These are phyloP conservation scores for Porites lutea DNA, from an alignment of 64 coral and sea anemone species.

Conservation along the genomic window DNA sequence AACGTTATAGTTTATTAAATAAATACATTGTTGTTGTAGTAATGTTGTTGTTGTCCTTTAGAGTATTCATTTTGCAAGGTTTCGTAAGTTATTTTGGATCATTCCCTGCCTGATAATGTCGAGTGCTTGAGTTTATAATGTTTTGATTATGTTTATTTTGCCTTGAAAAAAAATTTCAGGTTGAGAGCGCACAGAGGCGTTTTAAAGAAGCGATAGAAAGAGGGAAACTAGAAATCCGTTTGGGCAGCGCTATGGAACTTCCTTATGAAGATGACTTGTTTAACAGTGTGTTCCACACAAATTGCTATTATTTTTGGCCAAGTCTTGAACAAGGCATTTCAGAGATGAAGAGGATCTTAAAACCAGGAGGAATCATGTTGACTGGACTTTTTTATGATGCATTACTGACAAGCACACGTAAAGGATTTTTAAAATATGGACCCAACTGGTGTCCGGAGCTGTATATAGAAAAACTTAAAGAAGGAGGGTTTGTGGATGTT, in stretches of 20 bases:
- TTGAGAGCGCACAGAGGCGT: neutral
- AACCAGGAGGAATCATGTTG: slow-evolving; percentile 25
- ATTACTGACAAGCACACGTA: neutral
- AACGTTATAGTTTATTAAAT: no score
- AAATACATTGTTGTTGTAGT: no score
- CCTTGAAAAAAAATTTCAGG: neutral
- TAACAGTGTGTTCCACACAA: slow-evolving; percentile 32
- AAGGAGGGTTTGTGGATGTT: slow-evolving; percentile 37
- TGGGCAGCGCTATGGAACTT: slow-evolving; percentile 30
- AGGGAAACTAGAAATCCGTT: slow-evolving; percentile 23
- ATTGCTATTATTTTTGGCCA: slow-evolving; percentile 59
- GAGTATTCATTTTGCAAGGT: no score
- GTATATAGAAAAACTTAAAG: slow-evolving; percentile 2
- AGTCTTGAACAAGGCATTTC: slow-evolving; percentile 12
- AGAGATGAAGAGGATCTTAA: slow-evolving; percentile 30
- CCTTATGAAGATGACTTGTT: neutral
- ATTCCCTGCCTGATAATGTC: no score
- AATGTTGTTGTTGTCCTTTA: no score
- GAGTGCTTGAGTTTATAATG: neutral
- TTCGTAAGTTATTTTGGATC: no score
- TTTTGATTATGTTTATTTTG: neutral
- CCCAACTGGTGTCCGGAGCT: neutral
- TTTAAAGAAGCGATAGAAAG: neutral
- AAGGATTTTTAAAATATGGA: slow-evolving; percentile 42
- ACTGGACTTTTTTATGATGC: neutral